Percentiles rank a stretch among this genome's conserved stretches.
These are phyloP conservation scores for Tragulus kanchil DNA, from an alignment of 2,113 vertebrate species.

Conservation along the genomic window DNA sequence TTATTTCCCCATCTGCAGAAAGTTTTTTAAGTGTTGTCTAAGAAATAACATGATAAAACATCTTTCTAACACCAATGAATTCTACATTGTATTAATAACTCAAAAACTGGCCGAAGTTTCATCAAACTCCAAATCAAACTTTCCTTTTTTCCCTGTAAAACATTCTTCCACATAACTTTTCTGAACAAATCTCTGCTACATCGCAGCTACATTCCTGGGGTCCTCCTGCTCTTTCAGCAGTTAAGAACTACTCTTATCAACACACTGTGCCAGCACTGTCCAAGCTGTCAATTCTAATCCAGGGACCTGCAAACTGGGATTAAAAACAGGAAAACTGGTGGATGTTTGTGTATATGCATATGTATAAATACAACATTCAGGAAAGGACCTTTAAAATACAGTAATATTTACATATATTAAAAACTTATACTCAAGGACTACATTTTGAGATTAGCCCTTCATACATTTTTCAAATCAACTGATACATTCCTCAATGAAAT, in stretches of 20 bases:
- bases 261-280: no score
- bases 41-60: neutral
- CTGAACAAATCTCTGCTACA: neutral
- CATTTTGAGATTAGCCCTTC: neutral
- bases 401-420: neutral
- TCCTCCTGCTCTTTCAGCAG: neutral
- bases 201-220: neutral
- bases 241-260: neutral
- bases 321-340: neutral
- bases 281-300: neutral
- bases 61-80: neutral
- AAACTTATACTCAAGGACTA: neutral
- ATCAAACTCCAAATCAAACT: neutral
- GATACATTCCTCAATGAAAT: constrained; percentile 43
- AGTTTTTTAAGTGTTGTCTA: neutral
- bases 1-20: neutral
- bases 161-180: neutral
- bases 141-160: neutral
- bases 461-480: neutral
- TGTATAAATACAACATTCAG: neutral
- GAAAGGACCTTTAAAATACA: neutral
- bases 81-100: neutral
- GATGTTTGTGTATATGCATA: neutral
- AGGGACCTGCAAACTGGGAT: neutral
- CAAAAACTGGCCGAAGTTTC: neutral